Evolutionary conservation across 2,888 invertebrate genomes (phyloP), one percentile per base, ranked within the genome.

Genomic region (Amblyteles armatorius): DNA sequence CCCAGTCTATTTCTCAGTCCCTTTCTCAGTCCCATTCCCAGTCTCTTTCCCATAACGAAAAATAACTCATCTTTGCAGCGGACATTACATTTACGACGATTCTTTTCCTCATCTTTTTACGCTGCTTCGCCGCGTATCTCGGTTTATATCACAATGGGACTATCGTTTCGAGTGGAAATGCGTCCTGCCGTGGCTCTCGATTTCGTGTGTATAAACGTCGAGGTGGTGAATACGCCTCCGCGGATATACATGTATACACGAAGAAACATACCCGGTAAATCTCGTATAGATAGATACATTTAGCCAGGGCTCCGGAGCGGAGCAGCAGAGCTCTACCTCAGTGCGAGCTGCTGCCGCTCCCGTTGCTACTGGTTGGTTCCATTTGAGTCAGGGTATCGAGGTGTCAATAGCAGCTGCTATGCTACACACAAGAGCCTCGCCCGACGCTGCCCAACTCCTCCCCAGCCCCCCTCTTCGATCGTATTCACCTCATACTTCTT

Each of bases 321-420:
- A 90, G 86, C 85, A 90, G 89, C 88, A 88, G 88, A 57, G 65
- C 77, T 73, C 68, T 74, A 79, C 22, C 68, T 71, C 79, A 57
- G 67, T 63, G 36, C 63, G 65, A 81, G 13, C 68, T 81, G 48
- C 72, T 81, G 36, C 72, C 88, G 90, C 87, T 86, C 83, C 81
- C 87, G 86, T 86, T 86, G 60, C 65, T 79, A 71, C 65, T 77
- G 90, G 91, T 89, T 90, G 91, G 91, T 93, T 93, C 91, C 91
- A 92, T 93, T 92, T 92, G 91, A 93, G 92, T 91, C 91, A 90
- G 92, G 91, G 92, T 93, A 93, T 92, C 92, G 93, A 93, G 93
- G 93, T 93, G 93, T 93, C 93, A 93, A 93, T 93, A 93, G 92
- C 93, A 93, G 93, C 93, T 93, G 93, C 92, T 91, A 90, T 90